Evolutionary conservation across 2,797 vertebrate genomes (phyloP).

Genomic region (Sparidentex hasta): DNA sequence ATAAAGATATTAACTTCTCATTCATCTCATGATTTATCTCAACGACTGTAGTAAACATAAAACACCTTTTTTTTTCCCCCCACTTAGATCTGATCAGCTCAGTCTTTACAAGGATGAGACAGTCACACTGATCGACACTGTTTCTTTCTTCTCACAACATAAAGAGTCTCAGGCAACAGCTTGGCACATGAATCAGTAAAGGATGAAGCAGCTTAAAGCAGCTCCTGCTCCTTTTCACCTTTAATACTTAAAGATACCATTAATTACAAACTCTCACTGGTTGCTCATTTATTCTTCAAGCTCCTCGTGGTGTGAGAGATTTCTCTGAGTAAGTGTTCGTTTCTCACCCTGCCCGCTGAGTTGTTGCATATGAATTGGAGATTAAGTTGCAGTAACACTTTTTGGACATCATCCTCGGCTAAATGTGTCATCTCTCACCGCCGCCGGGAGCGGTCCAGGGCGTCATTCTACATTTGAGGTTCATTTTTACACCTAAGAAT

Average conservation of each 20-base stretch:
- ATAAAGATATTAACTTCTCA: no score
- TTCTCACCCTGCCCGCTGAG: background rate
- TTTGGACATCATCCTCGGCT: background rate
- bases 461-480: background rate
- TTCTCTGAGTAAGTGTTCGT: background rate
- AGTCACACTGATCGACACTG: background rate
- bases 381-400: background rate
- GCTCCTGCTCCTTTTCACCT: background rate
- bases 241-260: background rate
- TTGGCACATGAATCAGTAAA: background rate
- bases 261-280: background rate
- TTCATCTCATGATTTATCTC: no score
- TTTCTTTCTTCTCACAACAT: background rate
- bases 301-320: background rate
- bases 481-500: constrained; percentile 5
- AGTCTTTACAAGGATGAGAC: background rate
- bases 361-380: constrained; percentile 7
- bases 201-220: background rate
- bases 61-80: no score
- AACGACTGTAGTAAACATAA: no score
- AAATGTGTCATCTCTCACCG: constrained; percentile 7
- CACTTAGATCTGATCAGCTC: no score
- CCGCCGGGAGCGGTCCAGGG: background rate
- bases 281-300: background rate
- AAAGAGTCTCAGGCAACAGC: background rate